phyloP scores from a whole-genome alignment of 2,797 vertebrate species.

The Scolopax rusticola region DNA sequence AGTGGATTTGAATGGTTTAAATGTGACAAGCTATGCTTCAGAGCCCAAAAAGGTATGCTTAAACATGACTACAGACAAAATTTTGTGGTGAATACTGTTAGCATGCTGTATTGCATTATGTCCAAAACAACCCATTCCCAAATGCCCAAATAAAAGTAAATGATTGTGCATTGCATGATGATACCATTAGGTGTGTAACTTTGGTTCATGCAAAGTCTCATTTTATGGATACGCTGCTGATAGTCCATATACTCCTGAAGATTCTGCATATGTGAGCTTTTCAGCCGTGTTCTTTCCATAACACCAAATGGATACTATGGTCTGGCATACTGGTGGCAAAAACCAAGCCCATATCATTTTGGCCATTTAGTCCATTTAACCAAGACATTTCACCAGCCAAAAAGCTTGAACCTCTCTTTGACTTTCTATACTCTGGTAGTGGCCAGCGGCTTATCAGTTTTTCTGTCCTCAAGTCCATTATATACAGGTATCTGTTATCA shows the following conservation, averaged over 20 bases:
- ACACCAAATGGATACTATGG: conserved; percentile 98
- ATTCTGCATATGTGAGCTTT: neutral
- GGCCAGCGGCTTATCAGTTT: conserved; percentile 95
- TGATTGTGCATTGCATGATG: conserved; percentile 85
- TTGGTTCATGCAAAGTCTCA: conserved; percentile 91
- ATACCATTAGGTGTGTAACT: conserved; percentile 80
- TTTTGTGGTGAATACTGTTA: conserved; percentile 61
- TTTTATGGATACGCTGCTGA: conserved; percentile 64
- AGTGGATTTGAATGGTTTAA: conserved; percentile 68
- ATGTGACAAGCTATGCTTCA: conserved; percentile 69
- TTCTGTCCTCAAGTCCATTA: conserved; percentile 98
- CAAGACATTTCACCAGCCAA: conserved; percentile 94
- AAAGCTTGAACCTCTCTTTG: conserved; percentile 97
- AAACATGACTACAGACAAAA: conserved; percentile 71
- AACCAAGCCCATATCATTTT: conserved; percentile 94
- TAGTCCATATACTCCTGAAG: conserved; percentile 31
- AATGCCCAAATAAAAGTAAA: conserved; percentile 68
- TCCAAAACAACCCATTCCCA: conserved; percentile 68
- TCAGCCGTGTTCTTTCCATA: conserved; percentile 97
- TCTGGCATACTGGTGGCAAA: conserved; percentile 99
- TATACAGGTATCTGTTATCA: conserved; percentile 95
- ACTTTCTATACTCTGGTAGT: conserved; percentile 96
- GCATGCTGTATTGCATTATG: conserved; percentile 72
- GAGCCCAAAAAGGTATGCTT: conserved; percentile 55
- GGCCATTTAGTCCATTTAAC: conserved; percentile 94